Base-by-base conservation (phyloP, 2,113 vertebrate genomes). In the Barnardius zonarius region DNA sequence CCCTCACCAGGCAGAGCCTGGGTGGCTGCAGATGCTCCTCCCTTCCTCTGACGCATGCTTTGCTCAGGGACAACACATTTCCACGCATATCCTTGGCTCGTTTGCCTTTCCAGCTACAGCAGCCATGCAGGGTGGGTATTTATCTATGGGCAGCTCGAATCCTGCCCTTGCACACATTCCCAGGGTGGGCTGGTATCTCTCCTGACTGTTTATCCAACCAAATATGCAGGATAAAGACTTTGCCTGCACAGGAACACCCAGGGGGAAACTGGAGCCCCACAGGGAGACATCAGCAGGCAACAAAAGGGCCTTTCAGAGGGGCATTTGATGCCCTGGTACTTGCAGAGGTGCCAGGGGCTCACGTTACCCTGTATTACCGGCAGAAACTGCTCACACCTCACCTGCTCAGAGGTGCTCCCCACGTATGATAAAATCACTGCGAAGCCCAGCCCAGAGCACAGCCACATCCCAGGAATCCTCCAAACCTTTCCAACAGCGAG, bases 221-320 rank as follows among this genome's bases (percentile, higher is more conserved):
- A 78, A 46, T 64, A 82, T 5, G 39, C 11, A 14, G 44, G 48
- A 91, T 61, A 83, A 73, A 94, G 78, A 16, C 68, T 41, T 81
- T 31, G 27, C 63, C 14, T n/a, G 78, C 54, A 27, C 41, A 9
- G 51, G 24, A 75, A 62, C 74, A 66, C 27, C 61, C 69, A 13
- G n/a, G 74, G 49, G 55, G 88, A 35, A 93, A 92, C 41, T 23
- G 54, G 31, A 80, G 63, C 76, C 74, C 8, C 57, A 59, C 9
- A 4, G 5, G 39, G 81, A 91, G 64, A n/a, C 70, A 37, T 13
- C 37, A 55, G 57, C n/a, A 73, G 54, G 25, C n/a, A 86, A 96
- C 88, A 97, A 88, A 97, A 86, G 43, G 25, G 25, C 88, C 76
- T 95, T 95, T 96, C 83, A 96, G 81, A 57, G 46, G 22, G 55